phyloP scores from a whole-genome alignment of 2,797 vertebrate genomes.

The Danio choprae region DNA sequence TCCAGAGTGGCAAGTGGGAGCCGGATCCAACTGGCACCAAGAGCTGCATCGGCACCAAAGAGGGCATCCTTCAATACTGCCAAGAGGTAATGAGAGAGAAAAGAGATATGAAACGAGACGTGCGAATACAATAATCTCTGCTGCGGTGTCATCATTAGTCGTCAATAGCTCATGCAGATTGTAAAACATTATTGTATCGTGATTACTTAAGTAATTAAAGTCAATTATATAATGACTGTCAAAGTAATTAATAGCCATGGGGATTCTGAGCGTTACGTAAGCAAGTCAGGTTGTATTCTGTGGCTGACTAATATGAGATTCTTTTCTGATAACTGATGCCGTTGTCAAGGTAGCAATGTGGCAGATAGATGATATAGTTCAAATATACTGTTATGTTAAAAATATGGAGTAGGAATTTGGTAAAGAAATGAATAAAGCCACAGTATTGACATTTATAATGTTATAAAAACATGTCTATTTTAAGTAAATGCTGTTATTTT shows the following conservation, averaged over 20 bases:
- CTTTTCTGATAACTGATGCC: neutral
- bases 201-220: conserved; percentile 9
- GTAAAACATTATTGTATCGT: conserved; percentile 4
- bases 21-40: conserved; percentile 88
- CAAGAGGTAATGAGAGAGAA: conserved; percentile 82
- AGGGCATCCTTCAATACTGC: conserved; percentile 95
- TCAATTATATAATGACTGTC: conserved; percentile 25
- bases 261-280: conserved; percentile 23
- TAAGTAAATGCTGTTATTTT: neutral
- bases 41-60: conserved; percentile 91
- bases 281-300: neutral
- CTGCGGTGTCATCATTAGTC: neutral
- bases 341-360: neutral
- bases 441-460: neutral
- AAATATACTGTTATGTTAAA: neutral
- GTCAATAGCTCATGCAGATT: neutral
- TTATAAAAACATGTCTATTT: neutral
- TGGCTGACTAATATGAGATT: neutral
- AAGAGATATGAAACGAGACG: neutral
- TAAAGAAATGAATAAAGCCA: neutral
- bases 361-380: neutral
- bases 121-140: neutral
- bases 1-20: conserved; percentile 97
- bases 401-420: neutral
- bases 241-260: neutral